These are phyloP conservation scores for Aldrovandia affinis DNA, from an alignment of 2,797 vertebrate species.

Conservation along the genomic window DNA sequence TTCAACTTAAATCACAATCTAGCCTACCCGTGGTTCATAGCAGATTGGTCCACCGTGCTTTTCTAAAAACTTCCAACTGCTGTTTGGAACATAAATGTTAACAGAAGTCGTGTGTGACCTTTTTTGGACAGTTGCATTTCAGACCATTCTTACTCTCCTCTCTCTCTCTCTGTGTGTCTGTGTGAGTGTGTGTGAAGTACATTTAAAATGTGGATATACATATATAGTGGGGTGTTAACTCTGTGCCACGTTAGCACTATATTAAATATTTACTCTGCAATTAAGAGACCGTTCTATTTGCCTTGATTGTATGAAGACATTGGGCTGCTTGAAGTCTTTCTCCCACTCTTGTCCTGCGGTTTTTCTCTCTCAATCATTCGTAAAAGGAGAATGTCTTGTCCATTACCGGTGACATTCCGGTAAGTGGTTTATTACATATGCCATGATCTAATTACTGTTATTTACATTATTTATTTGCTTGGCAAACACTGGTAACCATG, in stretches of 20 bases:
- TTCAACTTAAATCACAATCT: not conserved
- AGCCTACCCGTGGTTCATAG: not conserved
- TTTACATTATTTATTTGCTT: not conserved
- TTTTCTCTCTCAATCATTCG: not conserved
- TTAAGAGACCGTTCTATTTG: not conserved
- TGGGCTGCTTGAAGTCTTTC: not conserved
- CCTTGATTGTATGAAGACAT: not conserved
- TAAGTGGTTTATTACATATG: not conserved
- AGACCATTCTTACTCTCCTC: too few species aligned
- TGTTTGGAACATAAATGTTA: not conserved
- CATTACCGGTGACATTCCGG: not conserved
- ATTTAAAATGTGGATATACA: too few species aligned
- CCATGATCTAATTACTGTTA: not conserved
- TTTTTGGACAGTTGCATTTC: too few species aligned
- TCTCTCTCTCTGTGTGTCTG: too few species aligned
- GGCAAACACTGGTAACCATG: not conserved
- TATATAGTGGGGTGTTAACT: not conserved
- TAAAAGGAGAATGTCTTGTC: not conserved
- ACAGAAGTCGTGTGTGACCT: not conserved
- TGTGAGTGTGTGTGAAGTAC: too few species aligned
- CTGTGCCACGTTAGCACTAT: not conserved
- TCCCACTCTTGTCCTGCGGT: not conserved
- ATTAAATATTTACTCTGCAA: not conserved
- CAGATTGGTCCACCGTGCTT: not conserved
- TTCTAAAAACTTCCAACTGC: not conserved